Conservation (phyloP, 2,797 vertebrate species). For the Liasis olivaceus region DNA sequence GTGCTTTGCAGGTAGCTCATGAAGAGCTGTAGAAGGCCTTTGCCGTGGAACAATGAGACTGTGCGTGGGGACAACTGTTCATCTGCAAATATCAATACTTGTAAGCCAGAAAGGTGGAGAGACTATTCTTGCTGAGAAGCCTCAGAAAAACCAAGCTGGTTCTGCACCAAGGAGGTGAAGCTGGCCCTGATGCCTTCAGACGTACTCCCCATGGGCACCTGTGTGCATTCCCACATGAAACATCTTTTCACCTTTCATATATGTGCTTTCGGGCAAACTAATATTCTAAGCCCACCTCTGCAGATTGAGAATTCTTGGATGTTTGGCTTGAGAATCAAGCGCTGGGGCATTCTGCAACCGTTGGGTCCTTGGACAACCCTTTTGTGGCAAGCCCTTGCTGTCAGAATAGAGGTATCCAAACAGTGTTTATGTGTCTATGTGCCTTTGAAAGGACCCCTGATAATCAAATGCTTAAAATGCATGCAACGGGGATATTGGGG, state of each 20-base stretch:
- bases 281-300: too few species aligned
- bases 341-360: not conserved
- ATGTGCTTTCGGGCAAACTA: too few species aligned
- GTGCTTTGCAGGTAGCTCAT: too few species aligned
- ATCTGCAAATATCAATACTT: too few species aligned
- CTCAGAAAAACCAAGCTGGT: too few species aligned
- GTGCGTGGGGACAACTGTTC: too few species aligned
- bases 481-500: not conserved
- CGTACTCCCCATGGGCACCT: too few species aligned
- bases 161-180: too few species aligned
- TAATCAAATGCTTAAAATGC: not conserved
- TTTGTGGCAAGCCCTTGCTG: not conserved
- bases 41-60: not conserved
- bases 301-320: not conserved
- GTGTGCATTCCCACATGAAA: not conserved
- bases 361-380: not conserved
- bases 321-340: not conserved
- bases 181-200: too few species aligned
- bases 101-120: too few species aligned
- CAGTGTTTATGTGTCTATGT: not conserved
- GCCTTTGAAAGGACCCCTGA: slow-evolving; percentile 30
- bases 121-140: not conserved
- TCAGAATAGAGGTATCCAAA: not conserved
- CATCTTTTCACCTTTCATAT: too few species aligned
- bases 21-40: too few species aligned